A percentile compares a stretch with the other conserved stretches of the same genome.
These are phyloP conservation scores for Drosophila recens DNA, from an alignment of 2,888 invertebrate genomes.

Conservation along the genomic window DNA sequence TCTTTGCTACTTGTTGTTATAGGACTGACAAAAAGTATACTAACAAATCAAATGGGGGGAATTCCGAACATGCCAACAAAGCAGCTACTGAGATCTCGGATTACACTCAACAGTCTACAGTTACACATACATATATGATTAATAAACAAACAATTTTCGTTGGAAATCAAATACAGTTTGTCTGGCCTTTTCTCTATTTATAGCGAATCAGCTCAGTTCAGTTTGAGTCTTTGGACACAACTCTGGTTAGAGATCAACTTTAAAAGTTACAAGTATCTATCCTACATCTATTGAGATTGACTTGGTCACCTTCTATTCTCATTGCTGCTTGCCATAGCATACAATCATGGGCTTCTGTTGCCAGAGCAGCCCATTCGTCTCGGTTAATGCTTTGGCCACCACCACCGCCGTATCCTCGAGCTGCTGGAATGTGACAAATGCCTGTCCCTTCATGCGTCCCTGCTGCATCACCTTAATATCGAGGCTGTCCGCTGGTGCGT, in stretches of 20 bases:
- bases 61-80: slow-evolving; percentile 3
- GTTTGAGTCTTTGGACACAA: background rate
- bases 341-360: slow-evolving; percentile 96
- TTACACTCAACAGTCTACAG: slow-evolving; percentile 14
- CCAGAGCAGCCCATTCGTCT: slow-evolving; percentile 94
- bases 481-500: slow-evolving; percentile 86
- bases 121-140: slow-evolving; percentile 1
- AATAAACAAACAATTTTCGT: slow-evolving; percentile 7
- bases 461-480: slow-evolving; percentile 95
- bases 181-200: background rate
- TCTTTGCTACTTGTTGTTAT: slow-evolving; percentile 29
- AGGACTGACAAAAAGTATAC: slow-evolving; percentile 20
- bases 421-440: slow-evolving; percentile 90
- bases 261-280: background rate
- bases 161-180: background rate
- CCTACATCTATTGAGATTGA: background rate
- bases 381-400: slow-evolving; percentile 91
- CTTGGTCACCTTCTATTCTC: slow-evolving; percentile 2
- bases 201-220: background rate
- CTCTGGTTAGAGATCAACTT: background rate
- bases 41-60: background rate
- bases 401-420: slow-evolving; percentile 82
- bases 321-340: slow-evolving; percentile 89
- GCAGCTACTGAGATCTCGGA: slow-evolving; percentile 42
- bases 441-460: slow-evolving; percentile 98